A percentile compares a stretch with the other conserved stretches of the same genome.
phyloP scores from a whole-genome alignment of 2,797 vertebrate genomes.

The Dipus sagitta region DNA sequence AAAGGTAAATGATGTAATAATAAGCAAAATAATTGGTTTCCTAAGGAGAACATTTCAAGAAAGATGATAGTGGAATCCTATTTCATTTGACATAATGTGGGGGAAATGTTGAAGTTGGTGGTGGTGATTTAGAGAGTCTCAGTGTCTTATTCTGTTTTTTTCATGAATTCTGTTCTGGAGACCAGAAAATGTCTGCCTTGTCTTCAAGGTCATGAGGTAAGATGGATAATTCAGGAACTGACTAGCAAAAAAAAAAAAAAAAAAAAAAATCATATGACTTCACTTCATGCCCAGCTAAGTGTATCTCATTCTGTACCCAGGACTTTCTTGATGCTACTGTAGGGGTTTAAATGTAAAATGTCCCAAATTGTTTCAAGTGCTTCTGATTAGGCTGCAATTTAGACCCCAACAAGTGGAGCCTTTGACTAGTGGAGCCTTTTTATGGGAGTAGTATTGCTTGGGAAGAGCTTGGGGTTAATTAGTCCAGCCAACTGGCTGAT shows the following conservation, averaged over 20 bases:
- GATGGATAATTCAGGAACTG: background rate
- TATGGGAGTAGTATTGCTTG: too few species aligned
- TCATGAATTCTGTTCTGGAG: background rate
- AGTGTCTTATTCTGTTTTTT: background rate
- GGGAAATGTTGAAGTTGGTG: background rate
- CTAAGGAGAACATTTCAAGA: background rate
- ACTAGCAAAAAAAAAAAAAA: background rate
- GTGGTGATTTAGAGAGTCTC: background rate
- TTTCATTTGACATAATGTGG: background rate
- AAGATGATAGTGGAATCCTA: background rate
- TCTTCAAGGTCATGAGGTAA: background rate
- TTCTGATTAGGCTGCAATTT: too few species aligned
- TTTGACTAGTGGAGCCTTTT: too few species aligned
- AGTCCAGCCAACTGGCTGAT: too few species aligned
- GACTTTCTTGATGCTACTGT: background rate
- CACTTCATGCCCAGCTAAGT: background rate
- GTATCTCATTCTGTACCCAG: background rate
- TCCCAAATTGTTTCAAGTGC: too few species aligned
- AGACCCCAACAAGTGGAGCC: too few species aligned
- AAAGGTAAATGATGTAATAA: background rate
- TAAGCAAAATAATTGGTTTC: background rate
- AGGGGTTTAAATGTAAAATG: too few species aligned
- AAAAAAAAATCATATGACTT: background rate
- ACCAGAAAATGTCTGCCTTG: background rate
- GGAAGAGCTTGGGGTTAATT: too few species aligned